Percentiles rank a stretch among this genome's conserved stretches.
phyloP scores from a whole-genome alignment of 2,888 invertebrate genomes.

The Eurytoma californica region DNA sequence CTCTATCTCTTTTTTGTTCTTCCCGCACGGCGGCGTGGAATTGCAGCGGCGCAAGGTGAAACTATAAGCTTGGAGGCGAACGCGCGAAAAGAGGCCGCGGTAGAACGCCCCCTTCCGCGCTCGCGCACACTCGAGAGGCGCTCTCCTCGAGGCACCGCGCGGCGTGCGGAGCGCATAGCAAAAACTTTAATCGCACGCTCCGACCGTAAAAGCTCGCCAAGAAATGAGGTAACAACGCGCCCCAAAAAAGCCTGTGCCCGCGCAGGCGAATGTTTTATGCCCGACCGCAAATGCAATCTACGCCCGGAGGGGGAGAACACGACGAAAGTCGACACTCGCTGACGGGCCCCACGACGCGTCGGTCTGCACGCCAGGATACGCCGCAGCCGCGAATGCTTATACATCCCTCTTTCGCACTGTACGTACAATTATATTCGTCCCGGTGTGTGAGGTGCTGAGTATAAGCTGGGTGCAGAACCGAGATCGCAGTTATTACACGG shows the following conservation, averaged over 20 bases:
- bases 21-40: not conserved
- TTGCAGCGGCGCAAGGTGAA: not conserved
- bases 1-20: too few species aligned
- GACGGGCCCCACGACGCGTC: slow-evolving; percentile 30
- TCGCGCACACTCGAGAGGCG: too few species aligned
- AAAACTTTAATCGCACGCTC: slow-evolving; percentile 65
- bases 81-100: not conserved
- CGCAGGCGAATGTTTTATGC: slow-evolving; percentile 67
- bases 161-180: slow-evolving; percentile 58
- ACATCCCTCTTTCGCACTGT: not conserved
- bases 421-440: too few species aligned
- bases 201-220: slow-evolving; percentile 61
- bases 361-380: not conserved
- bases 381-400: not conserved
- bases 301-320: slow-evolving; percentile 55
- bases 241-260: slow-evolving; percentile 60
- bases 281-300: slow-evolving; percentile 68
- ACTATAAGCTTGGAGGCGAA: not conserved
- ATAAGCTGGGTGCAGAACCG: too few species aligned
- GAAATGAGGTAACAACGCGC: slow-evolving; percentile 59
- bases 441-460: too few species aligned
- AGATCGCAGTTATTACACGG: not conserved
- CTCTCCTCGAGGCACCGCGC: slow-evolving; percentile 29
- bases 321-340: slow-evolving; percentile 50
- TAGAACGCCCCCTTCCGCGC: slow-evolving; percentile 11